A percentile compares a stretch with the other conserved stretches of the same genome.
Conservation (phyloP, 2,888 invertebrate species). For the Limenitis camilla region DNA sequence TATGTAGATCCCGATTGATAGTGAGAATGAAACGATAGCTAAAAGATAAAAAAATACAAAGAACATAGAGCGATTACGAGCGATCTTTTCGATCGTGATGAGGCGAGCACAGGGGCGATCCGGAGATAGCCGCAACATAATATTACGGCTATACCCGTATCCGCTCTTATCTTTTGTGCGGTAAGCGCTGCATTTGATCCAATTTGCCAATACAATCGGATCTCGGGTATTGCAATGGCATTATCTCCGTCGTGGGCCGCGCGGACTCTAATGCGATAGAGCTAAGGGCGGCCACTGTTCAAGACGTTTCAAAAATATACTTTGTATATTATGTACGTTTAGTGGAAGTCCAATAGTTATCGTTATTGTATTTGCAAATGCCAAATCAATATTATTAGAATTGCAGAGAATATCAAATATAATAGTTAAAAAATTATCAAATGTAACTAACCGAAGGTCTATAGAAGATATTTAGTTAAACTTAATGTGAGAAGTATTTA, state of each 20-base stretch:
- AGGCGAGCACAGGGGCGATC: slow-evolving; percentile 34
- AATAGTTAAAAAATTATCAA: too few relatives aligned
- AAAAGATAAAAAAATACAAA: slow-evolving; percentile 8
- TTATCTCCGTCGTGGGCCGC: slow-evolving; percentile 60
- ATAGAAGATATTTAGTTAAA: too few relatives aligned
- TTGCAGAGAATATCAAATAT: too few relatives aligned
- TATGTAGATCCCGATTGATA: slow-evolving; percentile 8
- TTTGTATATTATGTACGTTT: too few relatives aligned
- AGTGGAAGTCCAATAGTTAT: too few relatives aligned
- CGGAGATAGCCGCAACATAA: slow-evolving; percentile 54
- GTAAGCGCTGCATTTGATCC: slow-evolving; percentile 74
- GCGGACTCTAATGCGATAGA: slow-evolving; percentile 59
- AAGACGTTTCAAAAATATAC: slow-evolving; percentile 13
- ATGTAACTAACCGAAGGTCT: too few relatives aligned
- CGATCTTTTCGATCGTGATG: slow-evolving; percentile 38
- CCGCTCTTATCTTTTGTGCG: slow-evolving; percentile 68
- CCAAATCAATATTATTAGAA: too few relatives aligned
- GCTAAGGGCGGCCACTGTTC: slow-evolving; percentile 35
- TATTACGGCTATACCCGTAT: slow-evolving; percentile 54
- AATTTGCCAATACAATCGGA: slow-evolving; percentile 75
- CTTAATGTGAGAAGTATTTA: too few relatives aligned
- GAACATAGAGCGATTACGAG: slow-evolving; percentile 38
- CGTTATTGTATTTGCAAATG: too few relatives aligned
- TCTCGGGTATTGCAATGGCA: slow-evolving; percentile 70
- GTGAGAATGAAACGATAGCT: slow-evolving; percentile 16